Conservation (phyloP, 2,113 vertebrate genomes). For the Tachysurus fulvidraco region DNA sequence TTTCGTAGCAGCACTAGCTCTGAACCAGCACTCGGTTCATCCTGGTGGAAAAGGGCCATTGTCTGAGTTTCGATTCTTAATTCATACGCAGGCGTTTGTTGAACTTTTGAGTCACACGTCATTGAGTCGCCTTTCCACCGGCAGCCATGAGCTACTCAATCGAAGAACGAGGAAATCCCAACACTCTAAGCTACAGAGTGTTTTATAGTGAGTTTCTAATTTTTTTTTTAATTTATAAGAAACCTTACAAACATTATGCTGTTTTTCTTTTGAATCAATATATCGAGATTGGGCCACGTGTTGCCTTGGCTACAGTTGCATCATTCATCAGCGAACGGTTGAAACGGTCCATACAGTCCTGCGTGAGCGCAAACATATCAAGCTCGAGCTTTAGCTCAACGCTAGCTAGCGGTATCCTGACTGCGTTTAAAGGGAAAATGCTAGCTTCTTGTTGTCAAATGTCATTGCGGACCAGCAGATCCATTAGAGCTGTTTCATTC, state of each 20-base stretch:
- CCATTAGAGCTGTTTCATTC: not conserved
- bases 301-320: conserved; percentile 37
- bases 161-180: conserved; percentile 82
- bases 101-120: conserved; percentile 1
- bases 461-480: not conserved
- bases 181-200: conserved; percentile 81
- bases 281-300: conserved; percentile 66
- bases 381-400: too few species aligned
- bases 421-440: not conserved
- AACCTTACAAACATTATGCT: not conserved
- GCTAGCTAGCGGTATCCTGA: not conserved
- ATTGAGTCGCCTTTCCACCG: not conserved
- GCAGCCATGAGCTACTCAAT: conserved; percentile 74
- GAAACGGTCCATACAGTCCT: not conserved
- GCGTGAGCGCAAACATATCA: not conserved
- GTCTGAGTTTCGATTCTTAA: not conserved
- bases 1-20: too few species aligned
- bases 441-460: not conserved
- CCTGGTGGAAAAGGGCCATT: not conserved
- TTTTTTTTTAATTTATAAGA: not conserved
- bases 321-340: not conserved
- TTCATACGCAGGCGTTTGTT: not conserved
- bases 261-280: not conserved
- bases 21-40: too few species aligned
- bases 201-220: conserved; percentile 83